These are phyloP conservation scores for Anolis apletophallus DNA, from an alignment of 2,797 vertebrate species.

Conservation along the genomic window DNA sequence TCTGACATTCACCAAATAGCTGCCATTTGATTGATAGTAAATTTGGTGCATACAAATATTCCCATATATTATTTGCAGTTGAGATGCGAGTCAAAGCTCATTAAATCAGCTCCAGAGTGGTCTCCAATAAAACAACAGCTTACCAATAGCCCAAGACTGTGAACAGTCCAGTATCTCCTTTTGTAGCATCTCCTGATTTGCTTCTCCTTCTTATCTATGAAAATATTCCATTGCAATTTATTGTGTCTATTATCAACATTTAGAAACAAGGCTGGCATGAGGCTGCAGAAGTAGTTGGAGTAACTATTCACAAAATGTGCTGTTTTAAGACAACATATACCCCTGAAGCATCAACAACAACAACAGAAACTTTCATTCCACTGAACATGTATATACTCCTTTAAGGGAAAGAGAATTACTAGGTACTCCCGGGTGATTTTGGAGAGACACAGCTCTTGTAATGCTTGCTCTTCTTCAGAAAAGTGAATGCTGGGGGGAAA, in stretches of 20 bases:
- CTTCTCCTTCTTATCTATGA: background rate
- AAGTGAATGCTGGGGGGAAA: constrained; percentile 3
- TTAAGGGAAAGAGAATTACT: constrained; percentile 17
- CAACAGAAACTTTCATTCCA: background rate
- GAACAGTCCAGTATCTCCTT: constrained; percentile 30
- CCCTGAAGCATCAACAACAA: constrained; percentile 42
- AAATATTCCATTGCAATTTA: background rate
- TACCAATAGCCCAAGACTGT: background rate
- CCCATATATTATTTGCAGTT: background rate
- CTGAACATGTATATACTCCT: background rate
- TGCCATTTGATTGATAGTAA: background rate
- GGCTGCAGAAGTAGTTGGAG: background rate
- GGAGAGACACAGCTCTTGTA: constrained; percentile 34
- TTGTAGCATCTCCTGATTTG: constrained; percentile 13
- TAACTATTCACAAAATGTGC: background rate
- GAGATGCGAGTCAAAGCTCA: background rate
- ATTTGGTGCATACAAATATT: background rate
- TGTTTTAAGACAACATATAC: background rate
- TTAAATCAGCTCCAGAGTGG: background rate
- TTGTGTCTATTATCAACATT: background rate
- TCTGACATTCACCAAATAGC: background rate
- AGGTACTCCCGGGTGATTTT: constrained; percentile 32
- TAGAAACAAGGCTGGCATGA: background rate
- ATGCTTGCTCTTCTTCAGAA: constrained; percentile 29
- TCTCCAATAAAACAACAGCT: background rate